Base-by-base conservation (phyloP, 2,797 vertebrate genomes). In the Acipenser ruthenus region DNA sequence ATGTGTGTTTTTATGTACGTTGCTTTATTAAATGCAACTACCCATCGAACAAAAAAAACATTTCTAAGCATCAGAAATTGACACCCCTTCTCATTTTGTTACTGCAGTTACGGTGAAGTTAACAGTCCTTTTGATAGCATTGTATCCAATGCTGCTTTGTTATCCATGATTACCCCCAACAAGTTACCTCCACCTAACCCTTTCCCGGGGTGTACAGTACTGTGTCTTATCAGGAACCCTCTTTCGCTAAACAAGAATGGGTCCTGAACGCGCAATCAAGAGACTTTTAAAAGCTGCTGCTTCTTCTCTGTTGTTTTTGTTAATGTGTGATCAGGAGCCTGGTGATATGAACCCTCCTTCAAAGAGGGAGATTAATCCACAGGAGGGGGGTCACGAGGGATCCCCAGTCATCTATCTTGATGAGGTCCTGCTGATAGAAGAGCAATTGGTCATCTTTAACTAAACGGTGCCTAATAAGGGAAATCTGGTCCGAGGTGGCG, bases 401-500 rank as follows among this genome's bases (percentile, higher is more conserved):
- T 78, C 68, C 75, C 74, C 77, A 81, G 78, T 91, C 87, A 87
- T 92, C 71, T 77, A 67, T 79, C 73, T 83, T 89, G 87, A 84
- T 83, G 85, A 86, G 84, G 74, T 83, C 78, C 70, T 83, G 74
- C 87, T 91, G 81, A 83, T 80, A 80, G 84, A 83, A 70, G 78
- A 73, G 78, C 80, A 82, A 68, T 75, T 83, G 80, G 78, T 78
- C 82, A 77, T 78, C 63, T 48, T 37, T 67, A 56, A 60, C 65
- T 73, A 74, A 3, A 18, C 60, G 50, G 56, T 5, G 18, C 69
- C 70, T 82, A 82, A 47, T 66, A 73, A 73, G 69, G 56, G 63
- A 67, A 73, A 37, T 3, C 9, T 70, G 6, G 55, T 47, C 69
- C 70, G 68, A 84, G 80, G 77, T 80, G 77, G 72, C 78, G 23